Evolutionary conservation across 2,797 vertebrate species (phyloP), one percentile per base, ranked within the genome.

Genomic region (Odontamblyopus lacepedii): DNA sequence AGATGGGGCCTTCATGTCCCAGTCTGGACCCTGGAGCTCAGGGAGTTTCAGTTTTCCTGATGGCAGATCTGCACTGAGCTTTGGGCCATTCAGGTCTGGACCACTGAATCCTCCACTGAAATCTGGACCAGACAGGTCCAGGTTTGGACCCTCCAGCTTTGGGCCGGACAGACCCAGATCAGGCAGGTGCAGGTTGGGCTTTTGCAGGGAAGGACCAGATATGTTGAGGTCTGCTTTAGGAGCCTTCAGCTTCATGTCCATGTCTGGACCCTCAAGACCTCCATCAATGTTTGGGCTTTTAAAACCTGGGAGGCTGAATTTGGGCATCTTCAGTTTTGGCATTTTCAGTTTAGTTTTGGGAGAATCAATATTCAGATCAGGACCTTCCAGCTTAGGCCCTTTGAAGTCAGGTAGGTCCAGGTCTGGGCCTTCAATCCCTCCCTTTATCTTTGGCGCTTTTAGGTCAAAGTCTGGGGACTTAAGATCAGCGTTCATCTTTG

Each of bases 31-130:
- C 23, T 80, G 5, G 56, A 88, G 63, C 16, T 80, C 38, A 53
- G 88, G 84, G 78, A 87, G 87, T 65, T 81, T 89, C 19, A 89
- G 1, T 74, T 89, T 87, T 0, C 85, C 84, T 19, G 79, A 79
- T 2, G 84, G 86, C 29, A 76, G 67, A 68, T 75, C 63, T 11
- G 74, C 3, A 19, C 81, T 50, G 0, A 79, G 0, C 2, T 83
- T 67, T 48, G 86, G 83, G 7, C 62, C 4, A 35, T 72, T 55
- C 19, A 75, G 0, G 0, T 82, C 70, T 1, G 85, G 83, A 32
- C 87, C 83, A n/a, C 79, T 76, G 0, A 91, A 12, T 0, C 83
- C 70, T 3, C 87, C 83, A 26, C 80, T 78, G 0, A 91, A 12
- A 0, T 84, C 70, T 5, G 91, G 88, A 30, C 81, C 81, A 76